Evolutionary conservation across 2,113 vertebrate species (phyloP).

Genomic region (Myrmecobius fasciatus): DNA sequence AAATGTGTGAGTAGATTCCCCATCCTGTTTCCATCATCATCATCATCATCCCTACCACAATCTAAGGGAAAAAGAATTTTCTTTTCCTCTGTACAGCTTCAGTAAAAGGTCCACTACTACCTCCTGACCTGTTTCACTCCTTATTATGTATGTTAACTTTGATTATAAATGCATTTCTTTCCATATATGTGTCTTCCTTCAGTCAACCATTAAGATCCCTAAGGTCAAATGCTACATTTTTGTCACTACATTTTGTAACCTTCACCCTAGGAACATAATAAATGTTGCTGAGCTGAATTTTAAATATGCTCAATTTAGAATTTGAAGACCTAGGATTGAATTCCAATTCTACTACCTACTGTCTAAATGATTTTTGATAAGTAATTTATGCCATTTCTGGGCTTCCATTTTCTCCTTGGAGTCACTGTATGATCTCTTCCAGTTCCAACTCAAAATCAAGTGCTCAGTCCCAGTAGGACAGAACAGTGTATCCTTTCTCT

Average conservation of each 20-base stretch:
- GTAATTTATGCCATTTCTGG: background rate
- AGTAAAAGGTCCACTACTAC: background rate
- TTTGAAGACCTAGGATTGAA: slow-evolving; percentile 24
- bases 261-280: background rate
- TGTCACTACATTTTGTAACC: background rate
- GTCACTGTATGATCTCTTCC: background rate
- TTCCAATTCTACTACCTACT: slow-evolving; percentile 1
- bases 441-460: background rate
- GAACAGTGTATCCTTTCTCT: background rate
- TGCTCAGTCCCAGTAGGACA: background rate
- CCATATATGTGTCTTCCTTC: background rate
- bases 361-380: background rate
- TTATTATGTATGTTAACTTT: background rate
- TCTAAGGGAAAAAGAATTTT: background rate
- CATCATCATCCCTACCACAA: background rate
- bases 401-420: background rate
- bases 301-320: background rate
- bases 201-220: background rate
- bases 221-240: background rate
- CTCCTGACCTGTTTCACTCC: too few species aligned
- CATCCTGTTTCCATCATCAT: background rate
- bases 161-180: background rate
- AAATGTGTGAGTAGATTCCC: slow-evolving; percentile 25
- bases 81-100: background rate
- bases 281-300: background rate